Percentiles rank a stretch among this genome's conserved stretches.
phyloP scores from a whole-genome alignment of 2,888 invertebrate genomes.

The Nephrocerus scutellatus region DNA sequence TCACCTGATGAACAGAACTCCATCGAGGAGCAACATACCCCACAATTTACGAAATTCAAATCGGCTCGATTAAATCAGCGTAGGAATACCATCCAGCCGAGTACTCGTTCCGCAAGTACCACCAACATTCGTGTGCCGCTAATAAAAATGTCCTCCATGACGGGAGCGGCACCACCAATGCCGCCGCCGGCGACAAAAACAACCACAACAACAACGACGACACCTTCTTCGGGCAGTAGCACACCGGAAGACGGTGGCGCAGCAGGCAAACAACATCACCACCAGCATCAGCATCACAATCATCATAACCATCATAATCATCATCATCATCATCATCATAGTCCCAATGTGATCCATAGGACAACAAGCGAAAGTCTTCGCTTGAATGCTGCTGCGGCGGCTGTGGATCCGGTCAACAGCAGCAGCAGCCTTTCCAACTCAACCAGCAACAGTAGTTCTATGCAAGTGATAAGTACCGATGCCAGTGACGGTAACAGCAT shows the following conservation, averaged over 20 bases:
- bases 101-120: conserved; percentile 28
- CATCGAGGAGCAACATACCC: no score
- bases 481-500: conserved; percentile 15
- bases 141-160: conserved; percentile 35
- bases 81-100: conserved; percentile 37
- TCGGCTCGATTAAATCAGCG: conserved; percentile 27
- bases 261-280: conserved; percentile 25
- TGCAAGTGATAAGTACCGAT: conserved; percentile 14
- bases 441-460: conserved; percentile 27
- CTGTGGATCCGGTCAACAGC: conserved; percentile 17
- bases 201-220: no score
- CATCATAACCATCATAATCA: conserved; percentile 30
- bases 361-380: conserved; percentile 68
- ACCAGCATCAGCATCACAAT: conserved; percentile 27
- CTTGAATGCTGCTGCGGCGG: conserved; percentile 37
- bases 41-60: conserved; percentile 38
- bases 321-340: conserved; percentile 30
- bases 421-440: conserved; percentile 14
- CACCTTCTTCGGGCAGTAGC: conserved; percentile 9
- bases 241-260: conserved; percentile 7
- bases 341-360: conserved; percentile 53
- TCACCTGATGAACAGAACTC: conserved; percentile 35
- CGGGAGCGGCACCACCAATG: no score
- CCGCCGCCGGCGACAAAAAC: no score
- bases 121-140: conserved; percentile 34